Evolutionary conservation across 2,113 vertebrate species (phyloP).

Genomic region (Cyprinodon tularosa): DNA sequence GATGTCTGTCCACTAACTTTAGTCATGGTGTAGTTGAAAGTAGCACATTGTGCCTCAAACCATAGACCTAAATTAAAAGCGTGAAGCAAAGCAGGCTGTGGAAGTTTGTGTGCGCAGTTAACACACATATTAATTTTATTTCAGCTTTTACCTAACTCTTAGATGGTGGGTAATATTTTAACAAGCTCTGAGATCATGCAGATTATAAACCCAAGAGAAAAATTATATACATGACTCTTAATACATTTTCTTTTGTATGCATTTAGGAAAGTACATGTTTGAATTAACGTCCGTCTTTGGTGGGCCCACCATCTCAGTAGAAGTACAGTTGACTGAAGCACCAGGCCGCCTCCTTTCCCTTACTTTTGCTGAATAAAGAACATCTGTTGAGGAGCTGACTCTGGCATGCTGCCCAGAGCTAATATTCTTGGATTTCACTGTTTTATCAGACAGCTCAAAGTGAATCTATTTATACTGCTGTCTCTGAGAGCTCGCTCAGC

Average conservation of each 20-base stretch:
- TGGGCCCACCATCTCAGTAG: constrained; percentile 27
- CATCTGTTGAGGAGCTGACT: constrained; percentile 26
- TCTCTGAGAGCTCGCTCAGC: constrained; percentile 6
- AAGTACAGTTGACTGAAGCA: constrained; percentile 23
- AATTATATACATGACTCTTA: neutral
- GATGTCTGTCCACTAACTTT: constrained; percentile 69
- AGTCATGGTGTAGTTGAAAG: constrained; percentile 70
- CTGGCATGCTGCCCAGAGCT: constrained; percentile 60
- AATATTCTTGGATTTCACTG: constrained; percentile 43
- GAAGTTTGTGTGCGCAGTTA: constrained; percentile 31
- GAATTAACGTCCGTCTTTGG: constrained; percentile 18
- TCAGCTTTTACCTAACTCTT: constrained; percentile 35
- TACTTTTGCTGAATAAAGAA: constrained; percentile 43
- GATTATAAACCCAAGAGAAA: constrained; percentile 1
- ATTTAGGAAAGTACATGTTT: neutral
- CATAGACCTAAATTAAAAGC: constrained; percentile 59
- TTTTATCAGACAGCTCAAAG: constrained; percentile 37
- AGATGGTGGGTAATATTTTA: constrained; percentile 7
- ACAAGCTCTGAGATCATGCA: constrained; percentile 25
- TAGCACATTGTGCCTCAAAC: constrained; percentile 66
- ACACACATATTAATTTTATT: constrained; percentile 18
- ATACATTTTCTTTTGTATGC: neutral
- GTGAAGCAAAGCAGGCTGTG: constrained; percentile 41
- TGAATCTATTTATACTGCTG: constrained; percentile 35
- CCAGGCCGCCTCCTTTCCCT: constrained; percentile 21